A percentile compares a stretch with the other conserved stretches of the same genome.
Evolutionary conservation across 2,888 invertebrate species (phyloP).

Genomic region (Leptinotarsa tumamoca): DNA sequence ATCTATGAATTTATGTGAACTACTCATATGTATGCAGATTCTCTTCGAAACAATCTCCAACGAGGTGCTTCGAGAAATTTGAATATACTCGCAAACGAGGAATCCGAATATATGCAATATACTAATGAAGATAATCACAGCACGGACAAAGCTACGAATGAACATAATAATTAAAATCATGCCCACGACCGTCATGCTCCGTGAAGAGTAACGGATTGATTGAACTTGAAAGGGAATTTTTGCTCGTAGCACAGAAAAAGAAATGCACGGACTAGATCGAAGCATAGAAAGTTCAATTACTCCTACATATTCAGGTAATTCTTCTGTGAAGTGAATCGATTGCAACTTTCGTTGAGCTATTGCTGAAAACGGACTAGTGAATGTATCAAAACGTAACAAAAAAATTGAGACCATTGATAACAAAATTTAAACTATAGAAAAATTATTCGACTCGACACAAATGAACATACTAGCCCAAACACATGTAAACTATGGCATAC

Average conservation of each 20-base stretch:
- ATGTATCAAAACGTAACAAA: too few relatives aligned
- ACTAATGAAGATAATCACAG: background rate
- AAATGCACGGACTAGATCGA: background rate
- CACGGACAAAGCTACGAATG: too few relatives aligned
- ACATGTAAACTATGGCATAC: too few relatives aligned
- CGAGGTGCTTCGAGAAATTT: background rate
- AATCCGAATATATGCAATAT: background rate
- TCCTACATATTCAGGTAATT: background rate
- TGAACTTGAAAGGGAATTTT: background rate
- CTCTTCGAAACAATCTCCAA: background rate
- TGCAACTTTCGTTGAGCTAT: too few relatives aligned
- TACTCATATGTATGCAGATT: background rate
- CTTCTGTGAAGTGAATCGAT: too few relatives aligned
- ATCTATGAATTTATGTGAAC: background rate
- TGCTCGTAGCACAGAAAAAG: slow-evolving; percentile 2
- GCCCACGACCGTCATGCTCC: background rate
- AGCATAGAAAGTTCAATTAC: slow-evolving; percentile 13
- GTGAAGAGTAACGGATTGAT: background rate
- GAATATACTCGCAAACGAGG: background rate
- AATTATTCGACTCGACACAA: too few relatives aligned
- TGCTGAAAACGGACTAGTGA: too few relatives aligned
- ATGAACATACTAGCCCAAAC: too few relatives aligned
- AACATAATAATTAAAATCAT: slow-evolving; percentile 8
- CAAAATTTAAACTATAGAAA: too few relatives aligned
- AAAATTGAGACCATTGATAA: too few relatives aligned